Percentiles rank a stretch among this genome's conserved stretches.
Conservation (phyloP, 1,140 invertebrate genomes). For the Apocrypta bakeri region DNA sequence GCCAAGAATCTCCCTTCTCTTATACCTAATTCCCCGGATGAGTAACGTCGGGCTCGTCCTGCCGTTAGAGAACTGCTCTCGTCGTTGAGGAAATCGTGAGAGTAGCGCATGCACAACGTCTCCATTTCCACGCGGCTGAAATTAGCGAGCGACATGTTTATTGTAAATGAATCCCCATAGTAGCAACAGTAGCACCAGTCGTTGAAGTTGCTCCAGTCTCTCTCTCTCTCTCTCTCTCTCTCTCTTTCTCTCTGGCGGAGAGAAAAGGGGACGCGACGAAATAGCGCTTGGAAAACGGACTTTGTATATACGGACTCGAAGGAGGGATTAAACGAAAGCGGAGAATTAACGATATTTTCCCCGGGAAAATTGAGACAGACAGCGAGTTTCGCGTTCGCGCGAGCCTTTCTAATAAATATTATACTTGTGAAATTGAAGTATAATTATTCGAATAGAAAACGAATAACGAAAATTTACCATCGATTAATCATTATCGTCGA, state of each 20-base stretch:
- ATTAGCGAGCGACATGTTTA: conserved; percentile 73
- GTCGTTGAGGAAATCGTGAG: not conserved
- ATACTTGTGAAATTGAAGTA: no score
- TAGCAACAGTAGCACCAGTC: conserved; percentile 57
- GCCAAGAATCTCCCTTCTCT: conserved; percentile 14
- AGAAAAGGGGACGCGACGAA: conserved; percentile 42
- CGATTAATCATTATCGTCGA: not conserved
- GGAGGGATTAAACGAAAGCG: conserved; percentile 32
- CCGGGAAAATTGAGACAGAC: conserved; percentile 38
- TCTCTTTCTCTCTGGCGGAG: conserved; percentile 10
- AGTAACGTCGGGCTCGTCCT: conserved; percentile 13
- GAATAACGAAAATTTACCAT: no score
- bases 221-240: conserved; percentile 28
- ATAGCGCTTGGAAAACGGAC: conserved; percentile 30
- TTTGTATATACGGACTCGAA: not conserved
- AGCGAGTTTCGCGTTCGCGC: conserved; percentile 9
- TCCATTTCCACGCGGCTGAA: conserved; percentile 55
- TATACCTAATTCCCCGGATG: conserved; percentile 40
- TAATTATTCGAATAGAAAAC: not conserved
- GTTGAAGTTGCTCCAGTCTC: conserved; percentile 55
- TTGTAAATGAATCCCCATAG: conserved; percentile 74
- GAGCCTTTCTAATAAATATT: no score
- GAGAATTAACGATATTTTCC: conserved; percentile 42
- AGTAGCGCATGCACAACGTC: conserved; percentile 38
- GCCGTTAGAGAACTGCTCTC: conserved; percentile 6